These are phyloP conservation scores for Meloe dianella DNA, from an alignment of 2,888 invertebrate genomes.

Conservation along the genomic window DNA sequence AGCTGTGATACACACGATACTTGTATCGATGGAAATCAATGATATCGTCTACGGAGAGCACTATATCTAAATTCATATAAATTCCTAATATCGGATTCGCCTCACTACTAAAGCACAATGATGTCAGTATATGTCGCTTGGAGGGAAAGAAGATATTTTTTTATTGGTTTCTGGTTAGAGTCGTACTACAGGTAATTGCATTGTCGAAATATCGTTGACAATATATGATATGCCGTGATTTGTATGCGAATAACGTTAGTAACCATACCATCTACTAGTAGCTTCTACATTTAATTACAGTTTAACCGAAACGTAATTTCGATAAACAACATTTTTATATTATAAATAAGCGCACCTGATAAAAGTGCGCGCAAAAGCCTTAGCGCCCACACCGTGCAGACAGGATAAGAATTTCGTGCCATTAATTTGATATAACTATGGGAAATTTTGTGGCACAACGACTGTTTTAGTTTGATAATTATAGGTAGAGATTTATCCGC, in stretches of 20 bases:
- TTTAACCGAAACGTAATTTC: too few species aligned
- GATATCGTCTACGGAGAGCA: constrained; percentile 23
- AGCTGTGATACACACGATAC: constrained; percentile 37
- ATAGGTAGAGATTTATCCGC: constrained; percentile 15
- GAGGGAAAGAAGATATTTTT: constrained; percentile 5
- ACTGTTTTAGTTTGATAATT: constrained; percentile 30
- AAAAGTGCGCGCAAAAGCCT: too few species aligned
- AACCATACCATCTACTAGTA: too few species aligned
- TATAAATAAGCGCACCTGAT: too few species aligned
- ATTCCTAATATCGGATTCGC: constrained; percentile 37
- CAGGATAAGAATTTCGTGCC: constrained; percentile 21
- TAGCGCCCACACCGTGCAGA: neutral
- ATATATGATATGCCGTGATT: neutral
- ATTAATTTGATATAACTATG: constrained; percentile 27
- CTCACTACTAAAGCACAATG: neutral
- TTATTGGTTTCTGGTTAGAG: neutral
- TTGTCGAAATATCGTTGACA: neutral
- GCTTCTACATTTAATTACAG: too few species aligned
- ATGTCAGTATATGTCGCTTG: neutral
- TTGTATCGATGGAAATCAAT: constrained; percentile 43
- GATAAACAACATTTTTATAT: too few species aligned
- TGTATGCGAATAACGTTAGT: too few species aligned
- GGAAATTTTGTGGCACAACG: constrained; percentile 20
- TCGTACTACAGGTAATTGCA: neutral
- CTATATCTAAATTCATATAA: constrained; percentile 37